Percentiles rank a stretch among this genome's conserved stretches.
phyloP scores from a whole-genome alignment of 1,140 invertebrate genomes.

The Zaprionus ghesquierei region DNA sequence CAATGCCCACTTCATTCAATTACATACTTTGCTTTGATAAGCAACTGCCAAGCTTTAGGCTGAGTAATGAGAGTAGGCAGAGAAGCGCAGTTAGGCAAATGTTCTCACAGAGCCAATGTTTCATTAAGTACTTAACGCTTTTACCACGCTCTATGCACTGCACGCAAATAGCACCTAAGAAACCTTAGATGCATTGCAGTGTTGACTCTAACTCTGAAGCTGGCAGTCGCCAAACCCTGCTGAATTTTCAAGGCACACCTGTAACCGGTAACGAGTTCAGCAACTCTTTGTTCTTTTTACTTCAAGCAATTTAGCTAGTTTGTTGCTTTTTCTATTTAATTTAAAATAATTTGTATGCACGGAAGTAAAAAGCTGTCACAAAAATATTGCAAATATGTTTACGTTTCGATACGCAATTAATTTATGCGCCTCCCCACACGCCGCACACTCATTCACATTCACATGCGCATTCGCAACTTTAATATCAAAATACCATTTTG shows the following conservation, averaged over 20 bases:
- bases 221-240: neutral
- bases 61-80: no score
- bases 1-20: no score
- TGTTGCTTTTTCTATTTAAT: no score
- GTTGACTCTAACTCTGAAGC: no score
- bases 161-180: constrained; percentile 25
- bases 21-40: no score
- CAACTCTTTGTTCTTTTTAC: no score
- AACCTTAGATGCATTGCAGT: constrained; percentile 3
- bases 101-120: constrained; percentile 64
- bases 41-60: no score
- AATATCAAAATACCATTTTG: constrained; percentile 63
- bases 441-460: constrained; percentile 8
- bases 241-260: neutral
- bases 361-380: neutral
- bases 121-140: constrained; percentile 62
- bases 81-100: no score
- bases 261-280: no score
- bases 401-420: constrained; percentile 52
- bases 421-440: constrained; percentile 39
- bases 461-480: constrained; percentile 52
- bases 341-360: neutral
- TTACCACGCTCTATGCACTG: constrained; percentile 31
- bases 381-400: constrained; percentile 1
- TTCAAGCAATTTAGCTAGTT: no score